phyloP scores from a whole-genome alignment of 2,888 invertebrate genomes.

The Platycheirus albimanus region DNA sequence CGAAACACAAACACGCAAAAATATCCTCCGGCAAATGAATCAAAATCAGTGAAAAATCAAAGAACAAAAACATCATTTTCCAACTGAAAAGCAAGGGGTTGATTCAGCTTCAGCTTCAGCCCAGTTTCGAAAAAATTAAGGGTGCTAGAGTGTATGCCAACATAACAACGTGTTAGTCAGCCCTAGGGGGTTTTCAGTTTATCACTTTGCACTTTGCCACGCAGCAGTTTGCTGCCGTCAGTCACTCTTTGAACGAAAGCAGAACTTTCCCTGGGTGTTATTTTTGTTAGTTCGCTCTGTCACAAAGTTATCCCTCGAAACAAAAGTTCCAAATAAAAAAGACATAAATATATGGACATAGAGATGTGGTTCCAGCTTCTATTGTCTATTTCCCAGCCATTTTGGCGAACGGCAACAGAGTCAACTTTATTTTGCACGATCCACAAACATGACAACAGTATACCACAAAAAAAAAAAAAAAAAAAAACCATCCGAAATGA shows the following conservation, averaged over 20 bases:
- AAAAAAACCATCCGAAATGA: constrained; percentile 70
- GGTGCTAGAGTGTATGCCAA: constrained; percentile 64
- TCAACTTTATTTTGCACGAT: constrained; percentile 30
- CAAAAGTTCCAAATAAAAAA: constrained; percentile 46
- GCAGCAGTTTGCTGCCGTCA: constrained; percentile 8
- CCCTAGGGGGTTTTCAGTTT: constrained; percentile 56
- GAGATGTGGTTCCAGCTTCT: neutral
- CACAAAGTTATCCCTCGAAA: constrained; percentile 44
- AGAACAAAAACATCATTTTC: constrained; percentile 46
- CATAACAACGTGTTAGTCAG: constrained; percentile 28
- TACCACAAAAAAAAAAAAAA: constrained; percentile 15
- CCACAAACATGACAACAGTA: constrained; percentile 7
- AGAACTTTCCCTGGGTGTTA: constrained; percentile 48
- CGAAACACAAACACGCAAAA: constrained; percentile 42
- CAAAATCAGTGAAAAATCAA: constrained; percentile 66
- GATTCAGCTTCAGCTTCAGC: too few species aligned
- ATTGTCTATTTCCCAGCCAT: constrained; percentile 43
- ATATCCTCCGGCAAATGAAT: constrained; percentile 51
- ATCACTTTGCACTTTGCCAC: constrained; percentile 18
- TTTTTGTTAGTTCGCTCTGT: constrained; percentile 40
- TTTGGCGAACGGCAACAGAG: constrained; percentile 53
- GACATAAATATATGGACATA: neutral
- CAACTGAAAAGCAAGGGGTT: constrained; percentile 16
- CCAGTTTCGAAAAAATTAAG: constrained; percentile 48
- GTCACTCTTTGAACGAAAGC: constrained; percentile 35